Conservation (phyloP, 2,797 vertebrate genomes). For the Gobio occitaniae region DNA sequence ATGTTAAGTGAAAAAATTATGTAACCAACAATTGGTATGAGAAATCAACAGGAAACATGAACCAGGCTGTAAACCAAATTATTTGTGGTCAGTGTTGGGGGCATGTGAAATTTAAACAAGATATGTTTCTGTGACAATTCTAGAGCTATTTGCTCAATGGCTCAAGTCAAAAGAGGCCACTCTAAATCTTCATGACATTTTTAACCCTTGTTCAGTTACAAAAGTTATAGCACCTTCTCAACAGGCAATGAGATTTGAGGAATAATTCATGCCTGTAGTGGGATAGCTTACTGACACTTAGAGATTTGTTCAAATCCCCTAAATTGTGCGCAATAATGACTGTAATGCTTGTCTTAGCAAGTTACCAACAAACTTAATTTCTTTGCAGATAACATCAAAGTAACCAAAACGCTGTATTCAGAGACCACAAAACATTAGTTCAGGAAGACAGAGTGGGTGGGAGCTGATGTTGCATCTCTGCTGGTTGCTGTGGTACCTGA, state of each 20-base stretch:
- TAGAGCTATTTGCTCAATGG: not conserved
- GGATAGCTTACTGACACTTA: not conserved
- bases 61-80: not conserved
- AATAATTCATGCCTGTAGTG: not conserved
- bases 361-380: not conserved
- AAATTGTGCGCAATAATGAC: not conserved
- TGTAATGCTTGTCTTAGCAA: not conserved
- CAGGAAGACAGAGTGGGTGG: not conserved
- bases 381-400: slow-evolving; percentile 11
- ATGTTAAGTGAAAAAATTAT: not conserved
- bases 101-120: not conserved
- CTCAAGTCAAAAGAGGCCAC: not conserved
- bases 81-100: not conserved
- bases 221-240: not conserved
- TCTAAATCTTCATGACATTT: not conserved
- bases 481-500: slow-evolving; percentile 81
- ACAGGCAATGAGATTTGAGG: not conserved
- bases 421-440: not conserved
- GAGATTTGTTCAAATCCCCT: no score
- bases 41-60: slow-evolving; percentile 6
- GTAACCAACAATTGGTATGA: not conserved
- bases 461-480: not conserved
- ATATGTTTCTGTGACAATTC: not conserved
- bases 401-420: not conserved
- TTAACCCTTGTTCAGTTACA: no score